These are phyloP conservation scores for human (Homo sapiens) DNA, from an alignment of 2,113 vertebrate genomes.

Conservation along the genomic window DNA sequence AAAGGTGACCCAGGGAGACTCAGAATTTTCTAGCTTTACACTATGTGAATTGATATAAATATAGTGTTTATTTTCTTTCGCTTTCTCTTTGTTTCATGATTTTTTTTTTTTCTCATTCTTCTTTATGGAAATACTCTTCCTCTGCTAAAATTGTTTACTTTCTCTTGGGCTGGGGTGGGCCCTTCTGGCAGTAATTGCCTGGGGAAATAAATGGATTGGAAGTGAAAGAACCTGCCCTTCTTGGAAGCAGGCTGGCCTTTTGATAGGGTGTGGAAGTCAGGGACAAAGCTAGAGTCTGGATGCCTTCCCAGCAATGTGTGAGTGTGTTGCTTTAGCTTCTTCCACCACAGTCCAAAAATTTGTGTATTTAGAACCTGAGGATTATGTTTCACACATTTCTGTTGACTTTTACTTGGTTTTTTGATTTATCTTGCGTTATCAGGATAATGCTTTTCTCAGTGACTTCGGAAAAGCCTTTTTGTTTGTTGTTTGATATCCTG, in stretches of 20 bases:
- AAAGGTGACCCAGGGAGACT: background rate
- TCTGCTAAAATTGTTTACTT: background rate
- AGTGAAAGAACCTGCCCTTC: background rate
- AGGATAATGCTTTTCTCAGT: background rate
- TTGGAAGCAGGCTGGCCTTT: background rate
- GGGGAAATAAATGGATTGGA: background rate
- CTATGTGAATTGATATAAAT: background rate
- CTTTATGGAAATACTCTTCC: background rate
- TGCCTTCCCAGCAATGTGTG: background rate
- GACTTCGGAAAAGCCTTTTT: background rate
- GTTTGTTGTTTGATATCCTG: background rate
- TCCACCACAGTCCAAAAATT: background rate
- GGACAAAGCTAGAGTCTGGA: background rate
- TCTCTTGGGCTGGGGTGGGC: background rate
- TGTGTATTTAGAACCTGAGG: background rate
- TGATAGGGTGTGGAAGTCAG: background rate
- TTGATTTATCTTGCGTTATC: background rate
- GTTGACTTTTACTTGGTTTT: background rate
- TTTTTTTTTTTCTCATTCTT: background rate
- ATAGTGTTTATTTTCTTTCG: background rate
- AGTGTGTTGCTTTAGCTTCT: background rate
- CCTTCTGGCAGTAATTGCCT: background rate
- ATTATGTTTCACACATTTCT: background rate
- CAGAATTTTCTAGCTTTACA: background rate
- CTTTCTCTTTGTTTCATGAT: background rate